Evolutionary conservation across 2,113 vertebrate species (phyloP), one percentile per base, ranked within the genome.

Genomic region (Columbina picui): DNA sequence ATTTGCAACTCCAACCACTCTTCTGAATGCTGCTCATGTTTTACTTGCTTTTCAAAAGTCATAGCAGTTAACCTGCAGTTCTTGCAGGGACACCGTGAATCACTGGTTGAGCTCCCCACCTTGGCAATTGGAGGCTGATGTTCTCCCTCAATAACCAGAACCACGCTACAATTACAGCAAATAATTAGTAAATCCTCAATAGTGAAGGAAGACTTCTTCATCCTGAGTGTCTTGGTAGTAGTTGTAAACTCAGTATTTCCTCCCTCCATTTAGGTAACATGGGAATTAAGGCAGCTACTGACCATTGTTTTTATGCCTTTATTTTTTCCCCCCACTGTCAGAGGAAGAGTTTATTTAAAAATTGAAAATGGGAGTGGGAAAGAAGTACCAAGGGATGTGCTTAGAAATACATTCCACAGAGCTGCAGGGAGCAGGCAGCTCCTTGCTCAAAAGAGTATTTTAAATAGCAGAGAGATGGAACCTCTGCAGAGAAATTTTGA

Each of bases 1-100:
- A 52, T 95, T 92, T 95, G 87, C 79, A 65, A 47, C 89, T 96
- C 38, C 59, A 94, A 73, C 71, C 52, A 23, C 68, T 91, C 50
- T 86, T 93, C 78, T 55, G 83, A 86, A 91, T 32, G 68, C 71
- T 90, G 71, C 83, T 70, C 41, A 11, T 57, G 34, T 74, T 74
- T 15, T 61, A 74, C 64, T 83, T 85, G 64, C 36, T 92, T 88
- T 90, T 80, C 52, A 52, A 41, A 94, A 92, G 52, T 94, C 36
- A 3, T 26, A 30, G 41, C 70, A 47, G 63, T 77, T 84, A 59
- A 14, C 57, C 82, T 19, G 14, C 19, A 14, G 38, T 73, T 53
- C 59, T 86, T 68, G 57, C 30, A 52, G 43, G 45, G 57, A 27
- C 13, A 8, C 30, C 34, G 63, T 80, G 21, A 74, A 56, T 86